phyloP scores from a whole-genome alignment of 2,113 vertebrate species.

The Abramis brama region DNA sequence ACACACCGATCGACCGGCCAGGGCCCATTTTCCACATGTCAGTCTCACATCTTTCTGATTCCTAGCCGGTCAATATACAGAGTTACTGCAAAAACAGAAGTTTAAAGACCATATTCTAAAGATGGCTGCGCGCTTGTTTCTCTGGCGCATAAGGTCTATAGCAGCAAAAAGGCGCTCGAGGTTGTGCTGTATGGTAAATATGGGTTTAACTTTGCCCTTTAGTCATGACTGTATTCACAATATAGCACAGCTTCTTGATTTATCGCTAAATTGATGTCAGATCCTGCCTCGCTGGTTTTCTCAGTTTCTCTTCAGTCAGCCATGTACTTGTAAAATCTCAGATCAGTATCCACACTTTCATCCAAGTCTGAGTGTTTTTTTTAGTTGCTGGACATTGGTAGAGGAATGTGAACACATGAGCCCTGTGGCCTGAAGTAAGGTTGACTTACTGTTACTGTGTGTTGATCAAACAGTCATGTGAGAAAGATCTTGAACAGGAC shows the following conservation, averaged over 20 bases:
- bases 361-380: background rate
- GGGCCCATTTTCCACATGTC: too few relatives aligned
- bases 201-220: background rate
- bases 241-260: background rate
- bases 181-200: background rate
- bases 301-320: background rate
- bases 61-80: background rate
- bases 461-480: slow-evolving; percentile 21
- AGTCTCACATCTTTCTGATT: background rate
- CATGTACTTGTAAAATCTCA: background rate
- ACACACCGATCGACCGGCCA: too few relatives aligned
- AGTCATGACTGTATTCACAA: background rate
- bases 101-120: too few relatives aligned
- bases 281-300: background rate
- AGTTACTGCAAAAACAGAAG: too few relatives aligned
- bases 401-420: slow-evolving; percentile 3
- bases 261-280: background rate
- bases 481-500: slow-evolving; percentile 9
- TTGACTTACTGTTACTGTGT: slow-evolving; percentile 3
- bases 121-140: too few relatives aligned
- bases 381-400: slow-evolving; percentile 3
- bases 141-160: too few relatives aligned
- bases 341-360: slow-evolving; percentile 4
- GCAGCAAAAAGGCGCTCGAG: background rate
- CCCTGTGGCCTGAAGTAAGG: background rate